Evolutionary conservation across 2,113 vertebrate species (phyloP), one percentile per base, ranked within the genome.

Genomic region (Chloroceryle aenea): DNA sequence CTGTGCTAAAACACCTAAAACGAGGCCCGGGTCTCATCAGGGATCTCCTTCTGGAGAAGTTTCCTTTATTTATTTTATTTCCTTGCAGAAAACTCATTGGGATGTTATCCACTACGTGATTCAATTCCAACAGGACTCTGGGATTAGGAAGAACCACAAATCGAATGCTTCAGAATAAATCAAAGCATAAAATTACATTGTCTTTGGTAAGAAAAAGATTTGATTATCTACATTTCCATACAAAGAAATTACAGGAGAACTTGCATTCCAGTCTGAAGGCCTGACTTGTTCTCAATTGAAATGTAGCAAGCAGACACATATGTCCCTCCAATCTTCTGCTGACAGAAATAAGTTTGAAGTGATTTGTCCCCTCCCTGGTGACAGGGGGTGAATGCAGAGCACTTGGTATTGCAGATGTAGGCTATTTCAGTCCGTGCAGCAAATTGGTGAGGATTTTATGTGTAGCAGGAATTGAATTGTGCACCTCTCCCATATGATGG

Each of bases 121-220:
- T 96, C 55, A 75, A 82, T 91, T 91, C n/a, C 45, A 87, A 68
- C 34, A 89, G 80, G 78, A 75, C 73, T 87, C 36, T 0, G 0
- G 48, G 74, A 85, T 74, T 13, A 42, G 30, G 32, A 29, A 83
- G 74, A 90, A 85, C 74, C 58, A 80, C 50, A 85, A 87, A 90
- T 83, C 16, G 0, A 95, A 87, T 67, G 67, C 55, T 69, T 74
- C 82, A 85, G 87, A 93, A 96, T 73, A 95, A 93, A 96, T 93
- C 89, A 96, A 89, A 92, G 80, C 91, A 95, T 92, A 95, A 95
- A 96, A 96, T 93, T 61, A 30, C 93, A 93, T 76, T 92, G 93
- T 96, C 73, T 95, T 93, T 82, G 83, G 48, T 64, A 90, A 88
- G 88, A 66, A 87, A 69, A 84, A 92, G n/a, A 94, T 95, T 81